Conservation (phyloP, 2,797 vertebrate species). For the Sebastes hubbsi region DNA sequence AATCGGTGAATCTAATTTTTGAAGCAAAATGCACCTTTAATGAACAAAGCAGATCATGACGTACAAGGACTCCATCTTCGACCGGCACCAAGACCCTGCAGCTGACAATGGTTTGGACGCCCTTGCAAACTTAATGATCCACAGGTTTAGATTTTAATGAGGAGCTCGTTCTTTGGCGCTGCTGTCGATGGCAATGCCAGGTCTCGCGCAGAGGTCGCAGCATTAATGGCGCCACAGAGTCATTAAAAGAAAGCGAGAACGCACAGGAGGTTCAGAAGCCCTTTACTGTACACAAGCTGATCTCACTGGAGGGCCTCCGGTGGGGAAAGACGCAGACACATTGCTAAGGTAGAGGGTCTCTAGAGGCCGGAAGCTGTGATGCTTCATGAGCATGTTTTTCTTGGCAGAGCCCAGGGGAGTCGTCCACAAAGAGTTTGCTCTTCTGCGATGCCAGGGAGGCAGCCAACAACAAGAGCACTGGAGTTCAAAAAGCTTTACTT, state of each 20-base stretch:
- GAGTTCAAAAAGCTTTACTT: slow-evolving; percentile 38
- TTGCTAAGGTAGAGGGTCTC: slow-evolving; percentile 66
- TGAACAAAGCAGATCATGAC: slow-evolving; percentile 2
- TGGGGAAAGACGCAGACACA: slow-evolving; percentile 44
- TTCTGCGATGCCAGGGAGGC: slow-evolving; percentile 29
- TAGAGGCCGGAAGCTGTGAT: slow-evolving; percentile 47
- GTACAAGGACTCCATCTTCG: neutral
- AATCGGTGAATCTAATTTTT: neutral
- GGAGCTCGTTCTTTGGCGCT: slow-evolving; percentile 65
- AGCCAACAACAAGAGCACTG: slow-evolving; percentile 43
- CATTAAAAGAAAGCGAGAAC: slow-evolving; percentile 62
- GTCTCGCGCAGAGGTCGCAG: slow-evolving; percentile 60
- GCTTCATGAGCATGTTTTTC: slow-evolving; percentile 74
- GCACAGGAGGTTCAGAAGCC: slow-evolving; percentile 50
- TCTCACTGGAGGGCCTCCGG: slow-evolving; percentile 38
- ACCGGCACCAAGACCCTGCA: slow-evolving; percentile 24
- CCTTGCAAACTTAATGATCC: slow-evolving; percentile 75
- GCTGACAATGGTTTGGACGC: slow-evolving; percentile 49
- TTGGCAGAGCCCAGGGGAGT: slow-evolving; percentile 48
- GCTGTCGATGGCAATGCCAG: slow-evolving; percentile 46
- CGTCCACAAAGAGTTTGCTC: slow-evolving; percentile 50
- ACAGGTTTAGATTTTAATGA: slow-evolving; percentile 74
- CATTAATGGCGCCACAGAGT: slow-evolving; percentile 57
- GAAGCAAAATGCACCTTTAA: neutral
- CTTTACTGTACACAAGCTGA: slow-evolving; percentile 43